Conservation (phyloP, 2,888 invertebrate genomes). For the Folsomia candida region DNA sequence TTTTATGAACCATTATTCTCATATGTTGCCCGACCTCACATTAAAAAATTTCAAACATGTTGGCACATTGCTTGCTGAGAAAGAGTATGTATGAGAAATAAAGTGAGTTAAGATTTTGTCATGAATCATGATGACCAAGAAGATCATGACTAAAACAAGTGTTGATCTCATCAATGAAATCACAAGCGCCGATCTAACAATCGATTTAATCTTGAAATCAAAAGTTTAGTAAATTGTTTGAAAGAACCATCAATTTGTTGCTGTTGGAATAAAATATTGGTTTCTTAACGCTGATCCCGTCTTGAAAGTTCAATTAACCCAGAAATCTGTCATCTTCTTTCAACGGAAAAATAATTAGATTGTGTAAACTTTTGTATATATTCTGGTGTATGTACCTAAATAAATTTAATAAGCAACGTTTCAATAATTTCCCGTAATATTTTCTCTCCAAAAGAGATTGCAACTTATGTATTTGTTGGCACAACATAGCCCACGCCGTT, state of each 20-base stretch:
- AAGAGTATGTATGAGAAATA: neutral
- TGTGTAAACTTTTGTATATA: no score
- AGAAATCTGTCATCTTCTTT: no score
- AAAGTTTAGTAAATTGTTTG: neutral
- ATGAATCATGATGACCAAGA: neutral
- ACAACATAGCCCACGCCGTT: no score
- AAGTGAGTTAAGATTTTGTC: neutral
- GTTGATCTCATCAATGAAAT: conserved; percentile 6
- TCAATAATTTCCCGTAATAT: no score
- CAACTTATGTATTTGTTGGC: no score
- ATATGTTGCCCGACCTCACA: no score
- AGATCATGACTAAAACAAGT: neutral
- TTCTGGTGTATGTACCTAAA: no score
- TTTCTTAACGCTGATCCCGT: neutral
- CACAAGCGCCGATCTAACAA: neutral
- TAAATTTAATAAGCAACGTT: no score
- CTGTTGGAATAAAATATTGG: neutral
- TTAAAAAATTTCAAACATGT: neutral
- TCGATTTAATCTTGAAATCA: neutral
- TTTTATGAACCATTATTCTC: neutral
- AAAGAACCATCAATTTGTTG: neutral
- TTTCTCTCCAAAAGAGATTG: no score
- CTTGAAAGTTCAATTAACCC: no score
- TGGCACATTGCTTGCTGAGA: no score
- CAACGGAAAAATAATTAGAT: no score